These are phyloP conservation scores for Drosophila tanythrix DNA, from an alignment of 2,888 invertebrate species.

Conservation along the genomic window DNA sequence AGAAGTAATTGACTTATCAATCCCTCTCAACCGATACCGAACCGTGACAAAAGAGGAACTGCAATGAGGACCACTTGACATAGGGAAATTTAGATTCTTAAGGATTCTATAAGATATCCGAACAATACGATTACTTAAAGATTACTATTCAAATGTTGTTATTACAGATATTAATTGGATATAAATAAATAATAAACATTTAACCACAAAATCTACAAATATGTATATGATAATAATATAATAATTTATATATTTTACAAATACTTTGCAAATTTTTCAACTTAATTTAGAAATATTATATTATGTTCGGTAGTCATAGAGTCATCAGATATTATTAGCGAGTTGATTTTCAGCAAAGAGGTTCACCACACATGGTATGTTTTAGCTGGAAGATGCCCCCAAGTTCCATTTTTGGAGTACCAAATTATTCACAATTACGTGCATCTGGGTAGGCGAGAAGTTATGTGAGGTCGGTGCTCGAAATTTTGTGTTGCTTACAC, in stretches of 20 bases:
- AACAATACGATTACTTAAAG: background rate
- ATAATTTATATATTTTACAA: background rate
- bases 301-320: background rate
- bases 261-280: no score
- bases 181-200: no score
- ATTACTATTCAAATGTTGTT: background rate
- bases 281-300: no score
- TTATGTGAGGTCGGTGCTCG: no score
- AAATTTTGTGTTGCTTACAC: no score
- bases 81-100: background rate
- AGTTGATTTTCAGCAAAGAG: background rate
- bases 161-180: background rate
- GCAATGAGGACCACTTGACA: background rate
- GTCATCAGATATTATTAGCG: background rate
- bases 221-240: no score
- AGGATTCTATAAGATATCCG: background rate
- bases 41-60: background rate
- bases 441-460: background rate
- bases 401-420: background rate
- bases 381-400: background rate
- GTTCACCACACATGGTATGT: background rate
- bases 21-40: background rate
- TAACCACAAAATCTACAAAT: no score
- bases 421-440: background rate
- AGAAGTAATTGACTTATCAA: slow-evolving; percentile 26